Evolutionary conservation across 92 coral and sea anemone genomes (phyloP), one percentile per base, ranked within the genome.

Genomic region (Bergia puertoricense): DNA sequence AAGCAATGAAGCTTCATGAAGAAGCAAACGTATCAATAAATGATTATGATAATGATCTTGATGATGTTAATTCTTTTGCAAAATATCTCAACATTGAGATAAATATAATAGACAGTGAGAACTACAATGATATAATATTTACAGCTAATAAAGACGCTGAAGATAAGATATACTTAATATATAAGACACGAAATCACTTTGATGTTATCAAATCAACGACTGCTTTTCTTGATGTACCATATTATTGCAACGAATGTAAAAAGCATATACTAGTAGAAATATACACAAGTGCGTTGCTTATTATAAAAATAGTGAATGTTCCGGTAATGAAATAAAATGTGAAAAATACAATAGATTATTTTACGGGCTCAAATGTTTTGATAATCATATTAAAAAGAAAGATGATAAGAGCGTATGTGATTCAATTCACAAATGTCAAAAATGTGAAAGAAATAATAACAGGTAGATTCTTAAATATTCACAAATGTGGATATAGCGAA

Each of bases 211-310:
- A n/a, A n/a, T n/a, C n/a, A n/a, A n/a, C n/a, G n/a, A n/a, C n/a
- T n/a, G n/a, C n/a, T n/a, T n/a, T n/a, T n/a, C n/a, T n/a, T n/a
- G n/a, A 39, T 41, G 41, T 45, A 46, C 4, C 23, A 2, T 81
- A 46, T 68, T 81, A 81, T 43, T 81, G 85, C 9, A 68, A 81
- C 85, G 8, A 3, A 56, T 85, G 88, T 44, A 85, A 85, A 69
- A 71, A 68, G 1, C 88, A 2, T 85, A 65, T 40, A 10, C 11
- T 0, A 40, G 9, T 0, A 43, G 66, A 30, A 80, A 85, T 57
- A 69, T 23, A 73, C 88, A 85, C 39, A 67, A 69, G 41, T 85
- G 88, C 20, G 48, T 45, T 0, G 40, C 6, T 36, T 57, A 39
- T 23, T 85, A 38, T 59, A 8, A 8, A 18, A 3, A 0, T 2